These are phyloP conservation scores for Leptoclinus maculatus DNA, from an alignment of 2,797 vertebrate species.

Conservation along the genomic window DNA sequence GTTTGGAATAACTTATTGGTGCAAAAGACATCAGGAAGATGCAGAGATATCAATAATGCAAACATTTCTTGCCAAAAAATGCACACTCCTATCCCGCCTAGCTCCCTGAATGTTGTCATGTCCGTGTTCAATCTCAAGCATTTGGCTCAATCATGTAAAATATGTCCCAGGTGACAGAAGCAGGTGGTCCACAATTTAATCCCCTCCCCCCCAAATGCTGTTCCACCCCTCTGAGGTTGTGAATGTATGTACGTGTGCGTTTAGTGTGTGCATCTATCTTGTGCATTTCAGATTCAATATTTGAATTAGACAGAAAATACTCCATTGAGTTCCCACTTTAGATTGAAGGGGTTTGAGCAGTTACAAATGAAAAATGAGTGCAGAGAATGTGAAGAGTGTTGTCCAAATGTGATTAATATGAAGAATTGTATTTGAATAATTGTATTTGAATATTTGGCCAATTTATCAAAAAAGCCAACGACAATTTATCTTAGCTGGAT, in stretches of 20 bases:
- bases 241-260: constrained; percentile 20
- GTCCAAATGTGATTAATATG: constrained; percentile 80
- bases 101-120: constrained; percentile 69
- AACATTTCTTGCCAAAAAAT: constrained; percentile 39
- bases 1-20: constrained; percentile 65
- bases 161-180: constrained; percentile 75
- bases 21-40: constrained; percentile 39
- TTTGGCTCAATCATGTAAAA: constrained; percentile 80
- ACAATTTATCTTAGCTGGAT: constrained; percentile 71
- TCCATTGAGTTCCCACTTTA: constrained; percentile 59
- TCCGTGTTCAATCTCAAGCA: constrained; percentile 74
- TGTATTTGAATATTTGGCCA: constrained; percentile 76
- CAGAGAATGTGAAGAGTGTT: constrained; percentile 54
- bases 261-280: constrained; percentile 38
- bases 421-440: constrained; percentile 78
- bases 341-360: constrained; percentile 56
- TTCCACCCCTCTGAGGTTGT: constrained; percentile 29
- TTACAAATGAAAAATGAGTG: constrained; percentile 77
- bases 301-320: constrained; percentile 65
- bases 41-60: constrained; percentile 22
- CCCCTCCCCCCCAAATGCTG: constrained; percentile 6
- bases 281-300: constrained; percentile 63
- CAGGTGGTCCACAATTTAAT: constrained; percentile 75
- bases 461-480: constrained; percentile 79
- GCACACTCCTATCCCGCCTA: constrained; percentile 40